phyloP scores from a whole-genome alignment of 2,888 invertebrate species.

The Drosophila engyochracea region DNA sequence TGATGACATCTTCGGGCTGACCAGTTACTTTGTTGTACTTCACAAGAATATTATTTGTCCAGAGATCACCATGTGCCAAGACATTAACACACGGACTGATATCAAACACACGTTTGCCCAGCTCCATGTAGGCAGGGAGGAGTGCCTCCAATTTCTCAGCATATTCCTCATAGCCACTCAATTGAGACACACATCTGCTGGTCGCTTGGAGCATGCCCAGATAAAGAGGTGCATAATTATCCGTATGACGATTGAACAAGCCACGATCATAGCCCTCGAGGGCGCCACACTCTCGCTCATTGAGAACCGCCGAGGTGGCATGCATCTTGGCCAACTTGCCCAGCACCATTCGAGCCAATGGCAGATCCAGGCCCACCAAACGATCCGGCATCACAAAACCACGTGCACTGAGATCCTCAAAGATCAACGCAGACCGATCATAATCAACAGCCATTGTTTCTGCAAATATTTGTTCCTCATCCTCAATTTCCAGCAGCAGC shows the following conservation, averaged over 20 bases:
- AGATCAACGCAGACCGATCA: slow-evolving; percentile 79
- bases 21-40: slow-evolving; percentile 73
- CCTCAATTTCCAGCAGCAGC: slow-evolving; percentile 71
- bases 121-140: slow-evolving; percentile 78
- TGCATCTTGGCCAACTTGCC: slow-evolving; percentile 86
- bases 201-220: slow-evolving; percentile 81
- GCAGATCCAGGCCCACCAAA: slow-evolving; percentile 83
- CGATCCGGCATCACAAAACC: slow-evolving; percentile 82
- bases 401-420: slow-evolving; percentile 82
- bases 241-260: slow-evolving; percentile 83
- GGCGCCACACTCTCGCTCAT: slow-evolving; percentile 79
- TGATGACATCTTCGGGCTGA: slow-evolving; percentile 76
- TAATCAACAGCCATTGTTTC: slow-evolving; percentile 82
- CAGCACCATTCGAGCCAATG: slow-evolving; percentile 84
- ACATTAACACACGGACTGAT: slow-evolving; percentile 75
- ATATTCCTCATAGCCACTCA: slow-evolving; percentile 77
- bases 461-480: slow-evolving; percentile 82
- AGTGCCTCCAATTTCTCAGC: slow-evolving; percentile 77
- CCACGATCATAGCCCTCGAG: slow-evolving; percentile 82
- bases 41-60: slow-evolving; percentile 84
- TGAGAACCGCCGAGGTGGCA: slow-evolving; percentile 86
- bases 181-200: slow-evolving; percentile 70
- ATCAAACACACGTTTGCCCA: slow-evolving; percentile 81
- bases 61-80: slow-evolving; percentile 84
- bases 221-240: slow-evolving; percentile 78